Evolutionary conservation across 1,140 invertebrate species (phyloP), one percentile per base, ranked within the genome.

Genomic region (Plectrocnemia conspersa): DNA sequence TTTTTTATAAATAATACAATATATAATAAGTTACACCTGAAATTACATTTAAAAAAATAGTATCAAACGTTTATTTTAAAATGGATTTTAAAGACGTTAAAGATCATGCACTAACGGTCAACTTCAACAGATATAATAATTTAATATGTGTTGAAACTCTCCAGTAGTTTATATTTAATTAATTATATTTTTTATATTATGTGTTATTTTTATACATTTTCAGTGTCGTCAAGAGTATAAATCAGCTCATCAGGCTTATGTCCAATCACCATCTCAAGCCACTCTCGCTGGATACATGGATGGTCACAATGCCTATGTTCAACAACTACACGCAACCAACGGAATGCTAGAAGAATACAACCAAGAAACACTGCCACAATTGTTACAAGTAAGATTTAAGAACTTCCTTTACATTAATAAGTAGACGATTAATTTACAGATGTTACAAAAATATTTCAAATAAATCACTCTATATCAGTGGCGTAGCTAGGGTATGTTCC

Each of bases 291-390:
- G 81, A 29, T 94, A 95, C 70, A 84, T 91, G 64, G 91, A 94
- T 67, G 83, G 88, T 10, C 93, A 97, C 76, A 97, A 97, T 73
- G 84, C 84, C 36, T 97, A 97, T 74, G 85, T 96, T 13, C 88
- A 93, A 58, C 92, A 96, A 66, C 72, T 97, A 57, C 85, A 90
- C 59, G 89, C 91, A 25, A 92, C 92, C 45, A 97, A 97, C 68
- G 89, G 89, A 11, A 92, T 95, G 81, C 72, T 84, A 60, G 81
- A 83, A 54, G 78, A 80, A 63, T 83, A 82, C 63, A 79, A 87
- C 64, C 79, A 78, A 54, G 79, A 85, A 48, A 88, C 86, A 4
- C 69, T 91, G 59, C 89, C 89, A 6, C 82, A 83, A 55, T 78
- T 91, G 56, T 71, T 92, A 62, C 83, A 89, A 79, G 86, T 88